Conservation (phyloP, 2,797 vertebrate species). For the Tinamus major region DNA sequence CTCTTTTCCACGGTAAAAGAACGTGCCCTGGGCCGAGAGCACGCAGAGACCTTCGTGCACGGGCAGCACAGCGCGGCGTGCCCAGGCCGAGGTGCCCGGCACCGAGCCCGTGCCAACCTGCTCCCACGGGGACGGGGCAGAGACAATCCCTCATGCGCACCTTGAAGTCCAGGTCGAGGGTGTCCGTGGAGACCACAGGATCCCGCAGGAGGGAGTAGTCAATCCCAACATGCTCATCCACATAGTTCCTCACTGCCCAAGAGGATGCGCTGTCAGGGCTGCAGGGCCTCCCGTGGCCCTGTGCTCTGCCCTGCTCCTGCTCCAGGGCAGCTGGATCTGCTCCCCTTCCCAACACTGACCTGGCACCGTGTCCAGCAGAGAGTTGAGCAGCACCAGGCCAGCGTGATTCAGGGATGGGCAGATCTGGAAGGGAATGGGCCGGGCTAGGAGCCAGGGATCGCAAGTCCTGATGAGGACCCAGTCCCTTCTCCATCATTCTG, state of each 20-base stretch:
- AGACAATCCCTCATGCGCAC: constrained; percentile 61
- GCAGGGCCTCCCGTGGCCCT: fast-evolving
- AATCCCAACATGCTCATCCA: constrained; percentile 89
- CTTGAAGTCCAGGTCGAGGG: constrained; percentile 93
- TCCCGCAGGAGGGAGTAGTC: constrained; percentile 93
- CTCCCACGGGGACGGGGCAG: background rate
- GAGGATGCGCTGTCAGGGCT: background rate
- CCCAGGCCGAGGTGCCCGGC: fast-evolving
- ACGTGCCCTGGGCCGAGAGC: constrained; percentile 83
- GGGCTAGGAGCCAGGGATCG: background rate
- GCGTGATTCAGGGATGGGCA: constrained; percentile 90
- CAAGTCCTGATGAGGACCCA: background rate
- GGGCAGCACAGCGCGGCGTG: fast-evolving
- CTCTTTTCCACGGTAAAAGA: constrained; percentile 82
- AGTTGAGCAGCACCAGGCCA: constrained; percentile 88
- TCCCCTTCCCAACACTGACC: constrained; percentile 75
- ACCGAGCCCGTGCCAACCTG: background rate
- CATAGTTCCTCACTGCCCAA: constrained; percentile 82
- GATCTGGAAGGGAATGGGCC: constrained; percentile 81
- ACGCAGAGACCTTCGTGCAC: background rate
- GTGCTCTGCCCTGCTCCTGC: background rate
- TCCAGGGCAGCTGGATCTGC: fast-evolving
- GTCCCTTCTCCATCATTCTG: no score
- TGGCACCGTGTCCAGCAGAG: constrained; percentile 89
- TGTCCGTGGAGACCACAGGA: constrained; percentile 82